Evolutionary conservation across 2,888 invertebrate genomes (phyloP), one percentile per base, ranked within the genome.

Genomic region (Beris morrisii): DNA sequence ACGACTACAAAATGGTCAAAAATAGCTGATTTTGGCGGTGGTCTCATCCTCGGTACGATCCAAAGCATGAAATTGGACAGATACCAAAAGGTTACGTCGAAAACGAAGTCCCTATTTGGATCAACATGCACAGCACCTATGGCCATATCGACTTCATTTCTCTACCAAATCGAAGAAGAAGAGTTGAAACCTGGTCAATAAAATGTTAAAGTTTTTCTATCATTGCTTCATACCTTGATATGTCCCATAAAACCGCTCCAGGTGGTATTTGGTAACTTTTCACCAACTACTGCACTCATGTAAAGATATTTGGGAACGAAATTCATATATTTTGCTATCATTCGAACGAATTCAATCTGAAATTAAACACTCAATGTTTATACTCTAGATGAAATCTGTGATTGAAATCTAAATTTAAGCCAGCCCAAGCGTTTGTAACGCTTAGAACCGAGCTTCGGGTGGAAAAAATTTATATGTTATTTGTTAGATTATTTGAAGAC

Each of bases 171-270:
- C 9, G 3, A 5, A 38, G 22, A 22, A 22, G 22, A 22, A 22
- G 3, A 3, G 22, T 22, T 22, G 22, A 22, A 22, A 22, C 1
- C 22, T 22, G 22, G 22, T 3, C 3, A 22, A 22, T 22, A 22
- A 22, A 22, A 22, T 22, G 22, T 22, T 22, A 22, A 22, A 22
- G 22, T 22, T 22, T n/a, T n/a, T n/a, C n/a, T n/a, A n/a, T n/a
- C n/a, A n/a, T n/a, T 22, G 22, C 22, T 22, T 28, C 7, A 61
- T 45, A 65, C 69, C 54, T 61, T 28, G 4, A 69, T 31, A 65
- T 65, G 66, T 45, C 69, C 69, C 65, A 69, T 65, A 50, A 64
- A 69, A 13, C 69, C 69, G 12, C 38, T 61, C 69, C 69, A 69
- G 0, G 66, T 50, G 4, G 55, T 32, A 48, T 69, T 69, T n/a